These are phyloP conservation scores for Sussaba pulchella DNA, from an alignment of 2,888 invertebrate species.

Conservation along the genomic window DNA sequence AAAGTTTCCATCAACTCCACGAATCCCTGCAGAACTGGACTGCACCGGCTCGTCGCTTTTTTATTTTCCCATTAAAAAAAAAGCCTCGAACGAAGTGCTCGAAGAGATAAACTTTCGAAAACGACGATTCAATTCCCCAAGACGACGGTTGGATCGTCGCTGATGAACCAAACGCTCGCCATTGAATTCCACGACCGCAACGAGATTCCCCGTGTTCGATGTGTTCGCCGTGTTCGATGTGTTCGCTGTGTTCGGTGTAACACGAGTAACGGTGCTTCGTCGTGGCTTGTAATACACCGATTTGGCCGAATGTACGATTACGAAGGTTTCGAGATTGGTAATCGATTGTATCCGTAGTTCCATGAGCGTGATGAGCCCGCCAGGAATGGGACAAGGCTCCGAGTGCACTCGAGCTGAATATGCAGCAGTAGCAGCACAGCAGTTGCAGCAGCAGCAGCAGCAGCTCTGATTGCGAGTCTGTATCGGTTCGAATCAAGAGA, in stretches of 20 bases:
- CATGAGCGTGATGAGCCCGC: slow-evolving; percentile 24
- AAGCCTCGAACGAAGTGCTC: background rate
- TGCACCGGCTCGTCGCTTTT: background rate
- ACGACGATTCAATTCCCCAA: slow-evolving; percentile 60
- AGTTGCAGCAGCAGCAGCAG: background rate
- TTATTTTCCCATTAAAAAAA: slow-evolving; percentile 5
- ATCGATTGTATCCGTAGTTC: slow-evolving; percentile 51
- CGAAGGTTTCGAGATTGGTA: slow-evolving; percentile 36
- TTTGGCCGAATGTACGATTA: slow-evolving; percentile 48
- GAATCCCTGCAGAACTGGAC: background rate
- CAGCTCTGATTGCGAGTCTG: slow-evolving; percentile 1
- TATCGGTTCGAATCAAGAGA: background rate
- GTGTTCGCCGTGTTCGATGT: too few relatives aligned
- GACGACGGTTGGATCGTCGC: too few relatives aligned
- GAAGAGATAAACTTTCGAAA: slow-evolving; percentile 37
- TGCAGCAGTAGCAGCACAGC: background rate
- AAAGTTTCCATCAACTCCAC: slow-evolving; percentile 34
- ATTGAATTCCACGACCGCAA: too few relatives aligned
- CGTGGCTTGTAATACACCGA: slow-evolving; percentile 31
- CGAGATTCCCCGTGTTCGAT: too few relatives aligned
- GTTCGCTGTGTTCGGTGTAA: too few relatives aligned
- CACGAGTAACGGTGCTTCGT: slow-evolving; percentile 26
- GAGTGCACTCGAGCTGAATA: slow-evolving; percentile 23
- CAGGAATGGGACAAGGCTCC: slow-evolving; percentile 26
- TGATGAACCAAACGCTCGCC: too few relatives aligned